Conservation (phyloP, 2,888 invertebrate species). For the Nesidiocoris tenuis region DNA sequence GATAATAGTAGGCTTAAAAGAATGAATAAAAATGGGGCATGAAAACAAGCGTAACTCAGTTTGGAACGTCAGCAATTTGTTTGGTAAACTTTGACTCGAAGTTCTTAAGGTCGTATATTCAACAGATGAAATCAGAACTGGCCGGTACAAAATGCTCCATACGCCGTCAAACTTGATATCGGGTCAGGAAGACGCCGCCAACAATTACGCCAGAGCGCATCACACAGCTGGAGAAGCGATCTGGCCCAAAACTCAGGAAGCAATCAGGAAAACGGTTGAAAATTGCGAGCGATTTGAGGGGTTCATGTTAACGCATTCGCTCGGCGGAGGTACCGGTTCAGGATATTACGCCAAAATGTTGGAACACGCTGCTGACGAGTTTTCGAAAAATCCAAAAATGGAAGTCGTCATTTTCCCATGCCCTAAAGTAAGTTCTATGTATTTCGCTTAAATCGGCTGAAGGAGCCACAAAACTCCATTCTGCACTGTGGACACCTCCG, state of each 20-base stretch:
- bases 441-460: too few species aligned
- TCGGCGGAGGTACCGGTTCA: constrained; percentile 50
- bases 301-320: constrained; percentile 48
- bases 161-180: constrained; percentile 49
- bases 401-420: constrained; percentile 54
- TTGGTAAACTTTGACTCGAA: neutral
- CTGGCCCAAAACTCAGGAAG: constrained; percentile 15
- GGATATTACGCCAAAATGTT: constrained; percentile 46
- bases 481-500: too few species aligned
- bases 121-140: constrained; percentile 48
- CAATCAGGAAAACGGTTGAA: constrained; percentile 45
- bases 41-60: too few species aligned
- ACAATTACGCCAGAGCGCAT: constrained; percentile 79
- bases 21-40: too few species aligned
- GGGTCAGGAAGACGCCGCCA: constrained; percentile 67
- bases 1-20: too few species aligned
- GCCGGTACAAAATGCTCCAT: constrained; percentile 47
- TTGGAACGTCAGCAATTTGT: too few species aligned
- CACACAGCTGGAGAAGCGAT: constrained; percentile 65
- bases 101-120: neutral
- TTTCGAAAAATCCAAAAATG: constrained; percentile 60
- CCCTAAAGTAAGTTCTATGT: constrained; percentile 53
- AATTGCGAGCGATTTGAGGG: constrained; percentile 47
- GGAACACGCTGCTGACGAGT: constrained; percentile 52
- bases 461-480: too few species aligned